Base-by-base conservation (phyloP, 2,113 vertebrate species). In the Tachuris rubrigastra region DNA sequence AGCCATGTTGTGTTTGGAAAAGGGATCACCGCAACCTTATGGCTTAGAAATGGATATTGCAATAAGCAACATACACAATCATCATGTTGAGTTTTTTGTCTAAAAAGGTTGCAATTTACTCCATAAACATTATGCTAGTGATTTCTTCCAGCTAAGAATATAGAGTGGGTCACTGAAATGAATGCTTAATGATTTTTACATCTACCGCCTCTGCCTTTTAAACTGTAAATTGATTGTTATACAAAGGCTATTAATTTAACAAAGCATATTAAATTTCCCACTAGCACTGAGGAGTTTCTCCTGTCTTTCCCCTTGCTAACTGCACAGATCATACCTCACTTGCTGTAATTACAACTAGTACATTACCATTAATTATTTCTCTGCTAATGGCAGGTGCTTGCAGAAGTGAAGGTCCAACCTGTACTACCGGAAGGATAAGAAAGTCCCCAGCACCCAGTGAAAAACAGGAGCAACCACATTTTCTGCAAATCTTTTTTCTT, bases 161-260 rank as follows among this genome's bases (percentile, higher is more conserved):
- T 71, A 0, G 6, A 91, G 46, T 30, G 33, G 73, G 81, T 69
- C 3, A 62, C 2, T 59, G 65, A 73, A 94, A 93, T 19, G 63
- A 91, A 93, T 46, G 69, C 87, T 56, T 85, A 84, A 87, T 77
- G 71, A 87, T 71, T 90, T 96, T 90, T 89, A 90, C 62, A 96
- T 91, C 58, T 31, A 92, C 58, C 88, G 94, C 60, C 75, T 84
- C 60, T 88, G 83, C 68, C 93, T 90, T 96, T 94, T 93, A 84
- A 94, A 82, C 66, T 76, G 47, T 50, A 90, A 92, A 93, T 67
- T 85, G 84, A 95, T 93, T 95, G 71, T 74, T 93, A 95, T 47
- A 82, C 85, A 89, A 93, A 89, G 77, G 67, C 68, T 92, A 92
- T 94, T 96, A 93, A 94, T 95, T 92, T 92, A 91, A 95, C 83